Conservation (phyloP, 2,113 vertebrate genomes). For the Labeo rohita region DNA sequence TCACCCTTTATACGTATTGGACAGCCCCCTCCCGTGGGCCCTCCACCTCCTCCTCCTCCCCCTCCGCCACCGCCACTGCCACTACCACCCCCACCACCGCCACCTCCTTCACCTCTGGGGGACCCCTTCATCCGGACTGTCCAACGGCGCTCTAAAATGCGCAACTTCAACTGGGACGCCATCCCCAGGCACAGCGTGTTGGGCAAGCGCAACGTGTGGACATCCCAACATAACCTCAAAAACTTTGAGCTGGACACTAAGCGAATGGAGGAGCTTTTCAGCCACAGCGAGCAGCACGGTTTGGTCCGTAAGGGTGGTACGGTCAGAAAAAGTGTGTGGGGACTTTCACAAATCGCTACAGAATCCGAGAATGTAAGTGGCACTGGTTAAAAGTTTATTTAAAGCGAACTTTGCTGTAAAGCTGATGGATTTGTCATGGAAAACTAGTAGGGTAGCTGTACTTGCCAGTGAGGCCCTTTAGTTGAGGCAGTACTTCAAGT, state of each 20-base stretch:
- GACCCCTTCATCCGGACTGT: slow-evolving; percentile 36
- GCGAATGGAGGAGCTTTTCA: slow-evolving; percentile 83
- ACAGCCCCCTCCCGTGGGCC: slow-evolving; percentile 39
- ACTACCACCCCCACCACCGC: background rate
- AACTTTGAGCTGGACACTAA: slow-evolving; percentile 75
- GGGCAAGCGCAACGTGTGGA: slow-evolving; percentile 81
- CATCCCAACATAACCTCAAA: slow-evolving; percentile 63
- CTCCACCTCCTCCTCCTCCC: background rate
- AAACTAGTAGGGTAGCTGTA: background rate
- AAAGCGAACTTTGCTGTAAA: background rate
- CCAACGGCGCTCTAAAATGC: slow-evolving; percentile 71
- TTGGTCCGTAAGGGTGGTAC: slow-evolving; percentile 39
- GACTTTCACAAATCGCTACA: slow-evolving; percentile 49
- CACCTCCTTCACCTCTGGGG: slow-evolving; percentile 24
- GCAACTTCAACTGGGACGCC: slow-evolving; percentile 83
- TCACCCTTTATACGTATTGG: slow-evolving; percentile 26
- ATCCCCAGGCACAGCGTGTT: slow-evolving; percentile 77
- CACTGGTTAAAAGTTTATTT: background rate
- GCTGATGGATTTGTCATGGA: background rate
- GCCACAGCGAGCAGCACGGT: slow-evolving; percentile 68
- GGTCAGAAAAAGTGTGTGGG: slow-evolving; percentile 55
- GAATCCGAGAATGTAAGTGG: slow-evolving; percentile 63
- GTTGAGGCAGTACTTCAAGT: background rate
- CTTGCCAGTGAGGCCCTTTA: background rate
- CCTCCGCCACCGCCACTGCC: slow-evolving; percentile 49